Evolutionary conservation across 2,888 invertebrate genomes (phyloP).

Genomic region (Drosophila prostipennis): DNA sequence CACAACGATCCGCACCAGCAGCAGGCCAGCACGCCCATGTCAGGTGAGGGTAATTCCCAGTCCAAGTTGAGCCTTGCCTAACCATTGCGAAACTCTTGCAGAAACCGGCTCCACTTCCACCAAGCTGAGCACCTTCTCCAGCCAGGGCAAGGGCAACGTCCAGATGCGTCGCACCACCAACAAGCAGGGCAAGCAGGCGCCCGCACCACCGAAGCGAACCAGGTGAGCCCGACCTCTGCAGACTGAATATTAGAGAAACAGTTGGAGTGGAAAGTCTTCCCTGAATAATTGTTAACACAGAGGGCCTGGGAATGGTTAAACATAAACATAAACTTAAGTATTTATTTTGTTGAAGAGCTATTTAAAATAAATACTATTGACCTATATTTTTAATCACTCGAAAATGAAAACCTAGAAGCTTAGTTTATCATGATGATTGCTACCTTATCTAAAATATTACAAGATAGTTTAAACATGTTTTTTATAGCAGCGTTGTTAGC

Average conservation of each 20-base stretch:
- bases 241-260: no score
- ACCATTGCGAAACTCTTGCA: slow-evolving; percentile 7
- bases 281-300: neutral
- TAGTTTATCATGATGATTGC: no score
- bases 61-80: neutral
- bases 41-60: slow-evolving; percentile 71
- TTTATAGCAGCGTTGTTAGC: no score
- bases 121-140: slow-evolving; percentile 88
- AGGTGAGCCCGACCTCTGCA: slow-evolving; percentile 86
- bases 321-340: no score
- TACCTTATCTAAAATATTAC: no score
- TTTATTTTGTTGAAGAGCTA: no score
- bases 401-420: no score
- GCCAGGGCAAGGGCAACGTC: slow-evolving; percentile 88
- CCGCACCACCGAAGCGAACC: slow-evolving; percentile 97
- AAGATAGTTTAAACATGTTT: no score
- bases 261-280: neutral
- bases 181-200: slow-evolving; percentile 96
- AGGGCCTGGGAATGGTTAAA: no score
- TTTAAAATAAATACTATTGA: no score
- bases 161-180: slow-evolving; percentile 94
- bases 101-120: slow-evolving; percentile 85
- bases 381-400: no score
- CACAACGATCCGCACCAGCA: slow-evolving; percentile 79
- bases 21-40: slow-evolving; percentile 83